Conservation (phyloP, 2,797 vertebrate species). For the Oreortyx pictus region DNA sequence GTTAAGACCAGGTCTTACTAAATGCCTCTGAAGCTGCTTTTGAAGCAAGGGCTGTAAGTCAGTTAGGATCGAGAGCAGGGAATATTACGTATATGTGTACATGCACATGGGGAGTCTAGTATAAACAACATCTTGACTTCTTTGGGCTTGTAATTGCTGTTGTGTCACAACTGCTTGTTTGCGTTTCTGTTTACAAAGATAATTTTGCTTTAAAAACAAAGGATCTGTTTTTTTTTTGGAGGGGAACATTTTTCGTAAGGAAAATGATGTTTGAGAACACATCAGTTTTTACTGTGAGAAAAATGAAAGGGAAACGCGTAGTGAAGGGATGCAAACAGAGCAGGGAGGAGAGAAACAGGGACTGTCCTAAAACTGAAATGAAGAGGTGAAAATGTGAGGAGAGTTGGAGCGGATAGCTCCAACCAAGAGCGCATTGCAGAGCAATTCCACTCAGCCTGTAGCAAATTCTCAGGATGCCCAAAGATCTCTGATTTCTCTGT, state of each 20-base stretch:
- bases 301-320: not conserved
- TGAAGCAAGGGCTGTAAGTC: slow-evolving; percentile 20
- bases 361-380: not conserved
- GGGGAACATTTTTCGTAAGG: not conserved
- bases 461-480: slow-evolving; percentile 16
- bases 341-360: not conserved
- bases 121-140: not conserved
- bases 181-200: not conserved
- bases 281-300: not conserved
- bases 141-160: not conserved
- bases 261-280: not conserved
- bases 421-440: not conserved
- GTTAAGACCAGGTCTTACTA: slow-evolving; percentile 26
- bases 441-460: not conserved
- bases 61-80: not conserved
- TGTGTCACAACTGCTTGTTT: not conserved
- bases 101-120: accelerated
- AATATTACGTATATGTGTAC: not conserved
- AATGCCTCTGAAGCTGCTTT: not conserved
- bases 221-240: accelerated
- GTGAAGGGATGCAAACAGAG: not conserved
- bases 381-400: not conserved
- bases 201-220: not conserved
- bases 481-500: not conserved
- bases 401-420: not conserved